Percentiles rank a stretch among this genome's conserved stretches.
These are phyloP conservation scores for Callorhinus ursinus DNA, from an alignment of 2,113 vertebrate species.

Conservation along the genomic window DNA sequence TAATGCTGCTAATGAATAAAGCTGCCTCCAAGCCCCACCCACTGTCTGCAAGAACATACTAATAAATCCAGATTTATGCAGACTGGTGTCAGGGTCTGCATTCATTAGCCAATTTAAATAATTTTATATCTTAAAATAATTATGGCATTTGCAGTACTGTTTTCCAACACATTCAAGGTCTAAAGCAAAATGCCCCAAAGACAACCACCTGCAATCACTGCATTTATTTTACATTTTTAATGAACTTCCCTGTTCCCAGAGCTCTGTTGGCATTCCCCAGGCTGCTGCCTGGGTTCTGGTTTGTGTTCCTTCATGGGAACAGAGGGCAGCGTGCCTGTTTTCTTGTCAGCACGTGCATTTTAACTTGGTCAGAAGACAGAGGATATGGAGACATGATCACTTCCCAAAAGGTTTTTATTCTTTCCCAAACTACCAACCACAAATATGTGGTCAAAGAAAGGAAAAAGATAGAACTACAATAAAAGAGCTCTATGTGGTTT, in stretches of 20 bases:
- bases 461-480: not conserved
- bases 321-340: not conserved
- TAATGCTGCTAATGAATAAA: conserved; percentile 74
- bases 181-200: conserved; percentile 75
- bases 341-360: not conserved
- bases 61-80: conserved; percentile 77
- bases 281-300: conserved; percentile 7
- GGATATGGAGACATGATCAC: not conserved
- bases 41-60: conserved; percentile 41
- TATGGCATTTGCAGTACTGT: conserved; percentile 71
- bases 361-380: conserved; percentile 4
- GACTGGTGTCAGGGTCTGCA: conserved; percentile 75
- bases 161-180: conserved; percentile 77
- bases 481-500: not conserved
- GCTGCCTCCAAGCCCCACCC: conserved; percentile 20
- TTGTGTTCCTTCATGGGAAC: not conserved
- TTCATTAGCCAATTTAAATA: conserved; percentile 83
- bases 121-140: conserved; percentile 84
- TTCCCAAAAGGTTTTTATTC: not conserved
- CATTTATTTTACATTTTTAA: conserved; percentile 71
- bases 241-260: not conserved
- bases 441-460: not conserved
- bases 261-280: not conserved
- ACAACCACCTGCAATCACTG: conserved; percentile 45
- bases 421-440: not conserved